A percentile compares a stretch with the other conserved stretches of the same genome.
Evolutionary conservation across 2,113 vertebrate genomes (phyloP).

Genomic region (Channa argus): DNA sequence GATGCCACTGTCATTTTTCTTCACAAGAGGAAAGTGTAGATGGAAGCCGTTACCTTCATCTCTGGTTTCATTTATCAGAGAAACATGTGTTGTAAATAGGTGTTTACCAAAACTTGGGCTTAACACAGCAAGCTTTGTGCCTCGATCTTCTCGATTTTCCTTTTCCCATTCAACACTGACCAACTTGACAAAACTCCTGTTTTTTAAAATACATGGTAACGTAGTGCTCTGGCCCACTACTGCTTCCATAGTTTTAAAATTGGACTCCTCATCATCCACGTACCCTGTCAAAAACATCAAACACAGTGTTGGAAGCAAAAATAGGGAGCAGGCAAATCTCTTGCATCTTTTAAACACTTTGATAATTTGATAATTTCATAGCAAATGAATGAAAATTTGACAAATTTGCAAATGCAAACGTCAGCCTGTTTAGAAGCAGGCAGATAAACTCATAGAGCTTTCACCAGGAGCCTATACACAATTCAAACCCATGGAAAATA

Average conservation of each 20-base stretch:
- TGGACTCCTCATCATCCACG: neutral
- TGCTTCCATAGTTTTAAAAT: slow-evolving; percentile 30
- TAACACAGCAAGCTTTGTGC: slow-evolving; percentile 56
- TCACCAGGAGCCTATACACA: slow-evolving; percentile 26
- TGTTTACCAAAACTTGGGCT: fast-evolving
- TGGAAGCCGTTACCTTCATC: neutral
- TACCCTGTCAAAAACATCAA: slow-evolving; percentile 68
- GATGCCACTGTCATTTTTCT: slow-evolving; percentile 45
- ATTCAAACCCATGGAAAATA: slow-evolving; percentile 20
- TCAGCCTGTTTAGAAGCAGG: slow-evolving; percentile 21
- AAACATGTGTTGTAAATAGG: neutral
- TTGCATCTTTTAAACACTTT: slow-evolving; percentile 15
- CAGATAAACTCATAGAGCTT: slow-evolving; percentile 49
- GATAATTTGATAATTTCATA: too few species aligned
- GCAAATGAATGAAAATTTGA: too few species aligned
- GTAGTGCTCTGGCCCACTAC: slow-evolving; percentile 63
- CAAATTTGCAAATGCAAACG: slow-evolving; percentile 34
- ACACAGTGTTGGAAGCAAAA: slow-evolving; percentile 34
- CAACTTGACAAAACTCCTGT: neutral
- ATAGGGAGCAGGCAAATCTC: slow-evolving; percentile 45
- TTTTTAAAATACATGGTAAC: slow-evolving; percentile 54
- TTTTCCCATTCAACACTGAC: slow-evolving; percentile 72
- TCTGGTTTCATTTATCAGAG: neutral
- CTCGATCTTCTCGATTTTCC: neutral
- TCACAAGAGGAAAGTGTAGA: slow-evolving; percentile 51